Evolutionary conservation across 2,888 invertebrate genomes (phyloP), one percentile per base, ranked within the genome.

Genomic region (Volucella zonaria): DNA sequence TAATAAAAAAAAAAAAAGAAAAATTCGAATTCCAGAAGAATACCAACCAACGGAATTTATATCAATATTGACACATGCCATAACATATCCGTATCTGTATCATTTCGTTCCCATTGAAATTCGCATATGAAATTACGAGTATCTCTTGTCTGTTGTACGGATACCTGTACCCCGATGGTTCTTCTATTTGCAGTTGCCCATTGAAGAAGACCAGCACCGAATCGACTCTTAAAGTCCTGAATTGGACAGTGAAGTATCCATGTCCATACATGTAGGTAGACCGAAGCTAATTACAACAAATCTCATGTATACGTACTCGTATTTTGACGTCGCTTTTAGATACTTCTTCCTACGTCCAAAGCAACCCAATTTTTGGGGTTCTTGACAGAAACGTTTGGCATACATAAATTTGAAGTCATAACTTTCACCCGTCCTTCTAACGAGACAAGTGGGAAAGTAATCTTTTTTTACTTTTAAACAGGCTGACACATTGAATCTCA

Each of bases 61-160:
- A 47, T 71, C 85, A 85, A 85, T 85, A 85, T 85, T 85, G 85
- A 85, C 85, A 81, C 73, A 81, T 85, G 76, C 81, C 81, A 85
- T 85, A 85, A 81, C 81, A 85, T 31, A 31, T 31, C 31, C 31
- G 31, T 31, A 6, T 6, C 31, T 31, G 6, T 81, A 85, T 81
- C 80, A 79, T 76, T 74, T 73, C 59, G 31, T 77, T 75, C 75
- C 67, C 75, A 83, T 75, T 76, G 85, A 81, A 85, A 73, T 77
- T 59, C 67, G 12, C 83, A 83, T 83, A 83, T 81, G 80, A 76
- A 67, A 73, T 73, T 77, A 81, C 31, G 31, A 31, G 31, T 31
- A 31, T 4, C 31, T 31, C 31, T 31, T 31, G 31, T 85, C 76
- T 81, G 62, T 81, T 77, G 76, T 77, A 85, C 77, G 6, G 31